Base-by-base conservation (phyloP, 1,140 invertebrate genomes). In the Maconellicoccus hirsutus region DNA sequence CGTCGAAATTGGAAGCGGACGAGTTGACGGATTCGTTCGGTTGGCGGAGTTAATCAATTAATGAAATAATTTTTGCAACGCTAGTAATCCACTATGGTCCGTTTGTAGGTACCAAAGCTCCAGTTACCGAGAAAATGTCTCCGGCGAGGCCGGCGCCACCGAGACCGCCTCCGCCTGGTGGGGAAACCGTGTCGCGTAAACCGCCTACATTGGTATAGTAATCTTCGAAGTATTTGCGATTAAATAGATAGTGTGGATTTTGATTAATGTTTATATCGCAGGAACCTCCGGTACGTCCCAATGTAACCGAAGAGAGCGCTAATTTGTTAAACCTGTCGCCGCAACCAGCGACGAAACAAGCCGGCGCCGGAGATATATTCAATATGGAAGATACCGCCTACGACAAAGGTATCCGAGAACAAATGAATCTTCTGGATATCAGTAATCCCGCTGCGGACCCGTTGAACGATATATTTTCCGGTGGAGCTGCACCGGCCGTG, bases 11-110 rank as follows among this genome's bases (percentile, higher is more conserved):
- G 39, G 94, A 96, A 79, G 86, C 89, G 79, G 89, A 92, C 66
- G 90, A 93, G 78, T 87, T 86, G 74, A 80, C 90, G 12, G 90
- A 92, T 74, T 91, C 89, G 75, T 92, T 91, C 78, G 86, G 87
- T 78, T 74, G 73, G 74, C n/a, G n/a, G n/a, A n/a, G n/a, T n/a
- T n/a, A n/a, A n/a, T n/a, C n/a, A n/a, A n/a, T n/a, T n/a, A n/a
- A n/a, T n/a, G n/a, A n/a, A 52, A 52, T 52, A 52, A 52, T 52
- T 52, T 52, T 52, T 2, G 3, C 6, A 52, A 52, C 42, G 4
- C n/a, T n/a, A n/a, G n/a, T n/a, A n/a, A n/a, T n/a, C n/a, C n/a
- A n/a, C n/a, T n/a, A n/a, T n/a, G n/a, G n/a, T 52, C n/a, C n/a
- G 6, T 52, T 16, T 19, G 4, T 16, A 52, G 42, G 42, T 8